These are phyloP conservation scores for Nyctereutes procyonoides DNA, from an alignment of 2,113 vertebrate genomes.

Conservation along the genomic window DNA sequence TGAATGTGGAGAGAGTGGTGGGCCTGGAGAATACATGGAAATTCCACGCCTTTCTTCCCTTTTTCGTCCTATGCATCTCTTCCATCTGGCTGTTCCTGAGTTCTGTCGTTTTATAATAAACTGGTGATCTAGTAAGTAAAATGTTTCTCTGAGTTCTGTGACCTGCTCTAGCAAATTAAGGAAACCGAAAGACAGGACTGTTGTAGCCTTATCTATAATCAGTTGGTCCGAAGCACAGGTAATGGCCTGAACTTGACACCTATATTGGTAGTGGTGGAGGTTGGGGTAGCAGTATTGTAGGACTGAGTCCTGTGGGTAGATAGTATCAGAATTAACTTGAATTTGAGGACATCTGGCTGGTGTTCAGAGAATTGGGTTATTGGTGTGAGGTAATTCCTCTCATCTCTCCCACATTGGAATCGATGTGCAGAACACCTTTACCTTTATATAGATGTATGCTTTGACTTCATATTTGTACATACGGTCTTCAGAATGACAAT, in stretches of 20 bases:
- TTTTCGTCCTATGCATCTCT: not conserved
- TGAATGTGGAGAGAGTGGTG: not conserved
- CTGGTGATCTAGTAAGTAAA: not conserved
- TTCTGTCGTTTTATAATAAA: not conserved
- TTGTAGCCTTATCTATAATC: not conserved
- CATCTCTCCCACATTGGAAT: not conserved
- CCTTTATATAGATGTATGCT: not conserved
- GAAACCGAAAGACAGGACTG: not conserved
- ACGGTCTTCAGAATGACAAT: slow-evolving; percentile 28
- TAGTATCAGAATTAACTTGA: not conserved
- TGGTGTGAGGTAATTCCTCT: not conserved
- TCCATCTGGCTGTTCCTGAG: not conserved
- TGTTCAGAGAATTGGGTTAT: not conserved
- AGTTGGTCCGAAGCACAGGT: not conserved
- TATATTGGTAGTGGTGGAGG: not conserved
- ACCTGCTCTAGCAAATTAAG: not conserved
- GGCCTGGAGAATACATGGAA: not conserved
- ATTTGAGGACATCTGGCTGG: not conserved
- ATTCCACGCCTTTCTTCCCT: not conserved
- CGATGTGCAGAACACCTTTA: not conserved
- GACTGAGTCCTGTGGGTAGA: not conserved
- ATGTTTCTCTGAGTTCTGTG: not conserved
- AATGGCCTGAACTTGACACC: not conserved
- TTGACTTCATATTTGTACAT: slow-evolving; percentile 4
- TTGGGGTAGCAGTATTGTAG: not conserved